Conservation (phyloP, 2,888 invertebrate species). For the Carterocephalus palaemon region DNA sequence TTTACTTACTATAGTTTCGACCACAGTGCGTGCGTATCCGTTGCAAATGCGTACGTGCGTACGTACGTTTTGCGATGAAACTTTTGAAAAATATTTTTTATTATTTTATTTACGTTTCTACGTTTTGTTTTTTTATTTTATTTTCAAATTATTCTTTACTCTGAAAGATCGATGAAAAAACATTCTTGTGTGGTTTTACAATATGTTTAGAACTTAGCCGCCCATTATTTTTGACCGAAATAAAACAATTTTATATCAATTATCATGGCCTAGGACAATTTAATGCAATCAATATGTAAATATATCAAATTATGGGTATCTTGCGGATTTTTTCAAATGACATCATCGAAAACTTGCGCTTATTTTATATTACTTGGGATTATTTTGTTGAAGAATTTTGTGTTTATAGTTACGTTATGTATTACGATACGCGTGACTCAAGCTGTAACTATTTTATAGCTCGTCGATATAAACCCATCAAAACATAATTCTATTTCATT, state of each 20-base stretch:
- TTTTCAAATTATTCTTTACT: too few relatives aligned
- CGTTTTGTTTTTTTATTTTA: not conserved
- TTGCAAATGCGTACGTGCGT: slow-evolving; percentile 1
- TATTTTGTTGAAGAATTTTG: not conserved
- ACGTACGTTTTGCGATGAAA: not conserved
- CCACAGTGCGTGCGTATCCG: slow-evolving; percentile 4
- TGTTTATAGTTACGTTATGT: not conserved
- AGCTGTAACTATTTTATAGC: too few relatives aligned
- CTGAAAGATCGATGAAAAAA: too few relatives aligned
- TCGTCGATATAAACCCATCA: too few relatives aligned
- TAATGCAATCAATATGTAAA: slow-evolving; percentile 52
- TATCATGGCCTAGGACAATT: slow-evolving; percentile 45
- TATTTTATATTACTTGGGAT: too few relatives aligned
- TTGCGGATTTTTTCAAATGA: slow-evolving; percentile 1
- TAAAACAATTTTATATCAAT: slow-evolving; percentile 16
- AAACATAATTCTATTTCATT: too few relatives aligned
- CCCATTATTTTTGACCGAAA: not conserved
- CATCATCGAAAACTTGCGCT: slow-evolving; percentile 5
- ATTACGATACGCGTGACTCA: too few relatives aligned
- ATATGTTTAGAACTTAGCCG: slow-evolving; percentile 1
- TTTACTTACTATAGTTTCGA: slow-evolving; percentile 1
- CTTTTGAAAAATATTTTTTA: not conserved
- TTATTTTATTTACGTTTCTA: not conserved
- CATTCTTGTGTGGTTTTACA: not conserved
- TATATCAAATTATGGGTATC: slow-evolving; percentile 32